Evolutionary conservation across 35 echinoderm and acorn worm genomes (phyloP).

Genomic region (Acanthaster planci): DNA sequence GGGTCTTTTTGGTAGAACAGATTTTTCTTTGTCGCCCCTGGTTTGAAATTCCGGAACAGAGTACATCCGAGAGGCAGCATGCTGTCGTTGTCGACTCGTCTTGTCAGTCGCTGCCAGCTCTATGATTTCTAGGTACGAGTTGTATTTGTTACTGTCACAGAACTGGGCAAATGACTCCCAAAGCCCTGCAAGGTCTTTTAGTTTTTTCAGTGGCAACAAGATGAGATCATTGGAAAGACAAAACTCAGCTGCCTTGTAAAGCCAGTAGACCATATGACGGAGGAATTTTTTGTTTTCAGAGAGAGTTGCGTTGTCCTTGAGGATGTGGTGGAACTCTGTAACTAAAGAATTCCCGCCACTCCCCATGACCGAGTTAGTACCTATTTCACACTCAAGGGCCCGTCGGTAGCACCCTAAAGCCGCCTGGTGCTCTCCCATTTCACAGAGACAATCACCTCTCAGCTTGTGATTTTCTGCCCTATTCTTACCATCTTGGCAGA

Average conservation of each 20-base stretch:
- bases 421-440: not conserved
- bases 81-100: no score
- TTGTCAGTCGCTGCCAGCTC: not conserved
- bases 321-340: not conserved
- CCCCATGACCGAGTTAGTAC: not conserved
- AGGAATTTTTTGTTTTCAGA: not conserved
- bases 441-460: conserved; percentile 2
- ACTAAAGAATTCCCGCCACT: not conserved
- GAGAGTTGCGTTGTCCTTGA: not conserved
- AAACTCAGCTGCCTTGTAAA: not conserved
- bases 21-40: no score
- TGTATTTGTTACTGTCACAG: not conserved
- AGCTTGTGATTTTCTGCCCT: not conserved
- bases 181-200: not conserved
- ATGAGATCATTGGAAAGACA: not conserved
- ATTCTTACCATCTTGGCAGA: not conserved
- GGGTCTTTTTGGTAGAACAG: no score
- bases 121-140: not conserved
- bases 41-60: no score
- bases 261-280: conserved; percentile 1
- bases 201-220: not conserved
- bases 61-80: no score
- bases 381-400: not conserved
- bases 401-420: not conserved
- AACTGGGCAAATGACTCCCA: not conserved